Conservation (phyloP, 2,888 invertebrate species). For the Entomobrya proxima region DNA sequence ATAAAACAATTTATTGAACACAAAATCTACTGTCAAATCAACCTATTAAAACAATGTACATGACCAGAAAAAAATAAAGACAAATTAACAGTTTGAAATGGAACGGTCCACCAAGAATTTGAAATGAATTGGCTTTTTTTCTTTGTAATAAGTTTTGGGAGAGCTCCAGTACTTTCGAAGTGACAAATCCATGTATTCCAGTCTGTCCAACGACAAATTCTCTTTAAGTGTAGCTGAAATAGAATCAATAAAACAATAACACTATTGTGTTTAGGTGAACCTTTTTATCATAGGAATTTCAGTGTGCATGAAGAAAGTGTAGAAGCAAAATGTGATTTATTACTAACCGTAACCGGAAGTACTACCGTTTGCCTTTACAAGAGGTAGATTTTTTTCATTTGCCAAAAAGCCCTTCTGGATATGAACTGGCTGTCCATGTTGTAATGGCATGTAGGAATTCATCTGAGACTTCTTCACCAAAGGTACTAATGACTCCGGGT, state of each 20-base stretch:
- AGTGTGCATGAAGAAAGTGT: too few relatives aligned
- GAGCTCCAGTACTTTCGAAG: not conserved
- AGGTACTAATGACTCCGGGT: not conserved
- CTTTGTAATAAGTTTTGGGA: slow-evolving; percentile 17
- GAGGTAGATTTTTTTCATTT: too few relatives aligned
- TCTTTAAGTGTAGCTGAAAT: too few relatives aligned
- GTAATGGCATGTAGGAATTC: too few relatives aligned
- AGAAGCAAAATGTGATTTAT: too few relatives aligned
- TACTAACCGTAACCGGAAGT: too few relatives aligned
- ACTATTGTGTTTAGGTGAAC: too few relatives aligned
- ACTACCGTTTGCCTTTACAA: too few relatives aligned
- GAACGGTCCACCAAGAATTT: not conserved
- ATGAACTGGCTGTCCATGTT: too few relatives aligned
- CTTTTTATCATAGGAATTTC: too few relatives aligned
- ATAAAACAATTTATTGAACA: not conserved
- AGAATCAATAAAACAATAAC: too few relatives aligned
- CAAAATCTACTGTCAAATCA: not conserved
- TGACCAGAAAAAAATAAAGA: not conserved
- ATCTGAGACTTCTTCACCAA: not conserved
- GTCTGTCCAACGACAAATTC: not conserved
- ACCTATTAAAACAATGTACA: not conserved
- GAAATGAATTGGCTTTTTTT: slow-evolving; percentile 16
- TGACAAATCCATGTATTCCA: slow-evolving; percentile 14
- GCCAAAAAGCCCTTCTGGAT: too few relatives aligned
- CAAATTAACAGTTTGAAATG: not conserved